These are phyloP conservation scores for Lordiphosa collinella DNA, from an alignment of 1,140 invertebrate genomes.

Conservation along the genomic window DNA sequence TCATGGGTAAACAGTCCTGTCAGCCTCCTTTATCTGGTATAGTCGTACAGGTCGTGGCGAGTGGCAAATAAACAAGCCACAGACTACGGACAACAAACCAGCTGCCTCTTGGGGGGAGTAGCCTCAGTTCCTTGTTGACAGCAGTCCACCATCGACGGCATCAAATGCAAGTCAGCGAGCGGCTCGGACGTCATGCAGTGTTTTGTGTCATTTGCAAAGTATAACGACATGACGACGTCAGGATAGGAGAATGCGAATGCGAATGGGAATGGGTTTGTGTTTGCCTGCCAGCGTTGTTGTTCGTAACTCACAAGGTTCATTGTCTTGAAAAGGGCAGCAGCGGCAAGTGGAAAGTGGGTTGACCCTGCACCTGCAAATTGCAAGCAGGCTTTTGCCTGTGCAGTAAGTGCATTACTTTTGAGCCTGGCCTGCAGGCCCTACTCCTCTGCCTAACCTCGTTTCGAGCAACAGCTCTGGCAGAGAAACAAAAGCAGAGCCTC, in stretches of 20 bases:
- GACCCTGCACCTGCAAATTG: conserved; percentile 31
- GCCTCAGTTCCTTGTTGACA: background rate
- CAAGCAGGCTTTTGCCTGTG: conserved; percentile 32
- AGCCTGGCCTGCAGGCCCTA: conserved; percentile 20
- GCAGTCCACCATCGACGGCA: conserved; percentile 55
- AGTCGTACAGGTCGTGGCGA: too few relatives aligned
- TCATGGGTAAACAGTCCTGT: too few relatives aligned
- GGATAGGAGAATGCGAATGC: conserved; percentile 6
- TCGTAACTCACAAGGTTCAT: conserved; percentile 46
- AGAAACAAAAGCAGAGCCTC: conserved; percentile 36
- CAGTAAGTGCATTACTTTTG: conserved; percentile 42
- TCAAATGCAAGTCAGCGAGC: conserved; percentile 32
- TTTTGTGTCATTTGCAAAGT: conserved; percentile 36
- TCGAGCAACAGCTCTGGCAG: conserved; percentile 4
- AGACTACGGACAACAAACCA: too few relatives aligned
- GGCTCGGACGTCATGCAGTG: conserved; percentile 40
- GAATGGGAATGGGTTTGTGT: too few relatives aligned
- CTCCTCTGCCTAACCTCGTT: conserved; percentile 37
- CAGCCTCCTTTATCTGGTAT: too few relatives aligned
- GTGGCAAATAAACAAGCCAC: too few relatives aligned
- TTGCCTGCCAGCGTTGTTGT: conserved; percentile 1
- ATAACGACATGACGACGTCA: conserved; percentile 21
- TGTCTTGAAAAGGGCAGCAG: conserved; percentile 49
- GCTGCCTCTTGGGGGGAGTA: too few relatives aligned
- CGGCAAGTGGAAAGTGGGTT: conserved; percentile 13